Conservation (phyloP, 2,888 invertebrate genomes). For the Nasonovia ribisnigri region DNA sequence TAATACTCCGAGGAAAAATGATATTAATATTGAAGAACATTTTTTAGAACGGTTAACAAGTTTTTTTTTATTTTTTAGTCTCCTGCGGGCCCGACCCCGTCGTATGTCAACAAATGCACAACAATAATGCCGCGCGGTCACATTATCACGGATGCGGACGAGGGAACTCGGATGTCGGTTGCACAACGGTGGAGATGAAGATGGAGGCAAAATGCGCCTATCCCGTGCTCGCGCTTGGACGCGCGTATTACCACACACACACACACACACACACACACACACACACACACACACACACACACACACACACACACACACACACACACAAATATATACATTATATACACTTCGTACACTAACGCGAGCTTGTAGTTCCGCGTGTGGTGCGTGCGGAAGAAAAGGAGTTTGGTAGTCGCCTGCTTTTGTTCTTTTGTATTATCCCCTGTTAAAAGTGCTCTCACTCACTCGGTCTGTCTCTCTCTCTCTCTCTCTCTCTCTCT, state of each 20-base stretch:
- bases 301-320: background rate
- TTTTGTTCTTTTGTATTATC: constrained; percentile 29
- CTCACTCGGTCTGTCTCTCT: background rate
- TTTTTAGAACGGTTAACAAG: background rate
- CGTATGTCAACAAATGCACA: background rate
- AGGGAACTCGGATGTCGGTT: background rate
- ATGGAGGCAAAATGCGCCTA: background rate
- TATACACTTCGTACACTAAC: background rate
- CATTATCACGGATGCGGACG: background rate
- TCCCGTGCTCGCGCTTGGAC: background rate
- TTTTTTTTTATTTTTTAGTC: background rate
- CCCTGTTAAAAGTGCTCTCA: background rate
- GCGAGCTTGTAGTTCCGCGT: background rate
- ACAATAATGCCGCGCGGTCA: background rate
- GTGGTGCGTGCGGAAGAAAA: background rate
- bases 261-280: background rate
- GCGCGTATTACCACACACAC: background rate
- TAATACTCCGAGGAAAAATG: background rate
- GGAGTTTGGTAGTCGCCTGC: background rate
- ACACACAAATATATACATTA: background rate
- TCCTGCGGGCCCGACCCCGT: too few species aligned
- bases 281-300: background rate
- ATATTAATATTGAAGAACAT: too few species aligned
- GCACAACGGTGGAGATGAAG: background rate
- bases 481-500: background rate